Evolutionary conservation across 2,797 vertebrate genomes (phyloP), one percentile per base, ranked within the genome.

Genomic region (Anniella stebbinsi): DNA sequence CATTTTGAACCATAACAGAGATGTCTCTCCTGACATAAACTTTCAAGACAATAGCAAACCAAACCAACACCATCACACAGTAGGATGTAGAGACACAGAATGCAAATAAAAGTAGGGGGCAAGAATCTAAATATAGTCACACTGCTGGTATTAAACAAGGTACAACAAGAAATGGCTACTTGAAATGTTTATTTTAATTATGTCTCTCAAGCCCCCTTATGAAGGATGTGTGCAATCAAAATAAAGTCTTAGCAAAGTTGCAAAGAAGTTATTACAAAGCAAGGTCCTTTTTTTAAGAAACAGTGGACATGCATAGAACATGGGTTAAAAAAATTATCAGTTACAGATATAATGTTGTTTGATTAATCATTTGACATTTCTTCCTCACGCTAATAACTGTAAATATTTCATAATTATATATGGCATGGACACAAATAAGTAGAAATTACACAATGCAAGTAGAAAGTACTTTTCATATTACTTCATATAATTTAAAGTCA

Each of bases 361-460:
- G 2, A 89, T 88, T 86, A 94, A 86, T n/a, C 45, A 91, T 88
- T 90, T 94, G 90, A 18, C 3, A 95, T 45, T 90, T 89, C 67
- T 93, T 88, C 67, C 81, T 0, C 23, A 75, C 11, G 36, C 73
- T 73, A 86, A 76, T 45, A 45, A 11, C 15, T 45, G 8, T 57
- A 23, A 76, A 41, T 30, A 41, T 41, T 60, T 38, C 51, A 66
- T 75, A 92, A 91, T 84, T 89, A 91, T 17, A 63, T 28, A 75
- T 17, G 11, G n/a, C 51, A 93, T 80, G 45, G 80, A 92, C 18
- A n/a, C 36, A 77, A 38, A 12, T 66, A 25, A 30, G 88, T 60
- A 86, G 88, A 91, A 93, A 88, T 92, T 88, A 91, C 3, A 89
- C 1, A 25, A 12, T 70, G 18, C 10, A 78, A 75, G 18, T 28